Percentiles rank a stretch among this genome's conserved stretches.
Evolutionary conservation across 2,797 vertebrate species (phyloP).

Genomic region (Rhinatrema bivittatum): DNA sequence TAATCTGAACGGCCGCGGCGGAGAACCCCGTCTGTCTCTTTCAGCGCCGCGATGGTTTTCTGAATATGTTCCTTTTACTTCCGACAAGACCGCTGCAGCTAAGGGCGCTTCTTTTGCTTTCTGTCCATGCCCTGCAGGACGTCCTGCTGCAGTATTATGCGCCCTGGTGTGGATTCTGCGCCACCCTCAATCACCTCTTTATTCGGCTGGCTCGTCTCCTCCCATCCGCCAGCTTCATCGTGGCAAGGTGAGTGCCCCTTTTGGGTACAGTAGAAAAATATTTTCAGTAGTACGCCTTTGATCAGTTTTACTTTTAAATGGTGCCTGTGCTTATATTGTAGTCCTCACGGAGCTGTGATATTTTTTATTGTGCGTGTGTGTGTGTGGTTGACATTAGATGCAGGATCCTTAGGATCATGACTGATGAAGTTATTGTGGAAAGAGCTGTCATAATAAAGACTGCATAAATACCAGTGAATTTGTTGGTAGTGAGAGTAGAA

Average conservation of each 20-base stretch:
- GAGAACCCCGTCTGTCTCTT: too few relatives aligned
- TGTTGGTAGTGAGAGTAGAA: too few relatives aligned
- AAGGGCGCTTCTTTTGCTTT: neutral
- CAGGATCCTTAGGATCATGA: too few relatives aligned
- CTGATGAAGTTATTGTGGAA: too few relatives aligned
- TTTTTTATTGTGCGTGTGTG: too few relatives aligned
- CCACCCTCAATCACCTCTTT: constrained; percentile 64
- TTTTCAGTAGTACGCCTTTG: neutral
- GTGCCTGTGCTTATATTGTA: neutral
- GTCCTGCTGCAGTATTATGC: constrained; percentile 75
- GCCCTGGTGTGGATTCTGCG: constrained; percentile 71
- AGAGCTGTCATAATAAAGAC: too few relatives aligned
- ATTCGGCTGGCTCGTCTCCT: constrained; percentile 79
- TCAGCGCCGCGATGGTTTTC: neutral
- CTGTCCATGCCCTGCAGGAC: constrained; percentile 54
- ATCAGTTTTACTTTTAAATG: neutral
- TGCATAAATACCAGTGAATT: too few relatives aligned
- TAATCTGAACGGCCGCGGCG: too few relatives aligned
- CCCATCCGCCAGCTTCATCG: constrained; percentile 66
- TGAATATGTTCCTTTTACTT: neutral
- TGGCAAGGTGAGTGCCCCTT: constrained; percentile 72
- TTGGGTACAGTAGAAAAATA: neutral
- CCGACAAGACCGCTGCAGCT: neutral
- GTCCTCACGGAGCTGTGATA: too few relatives aligned
- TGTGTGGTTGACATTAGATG: too few relatives aligned